Base-by-base conservation (phyloP, 2,888 invertebrate genomes). In the Eilema depressum region DNA sequence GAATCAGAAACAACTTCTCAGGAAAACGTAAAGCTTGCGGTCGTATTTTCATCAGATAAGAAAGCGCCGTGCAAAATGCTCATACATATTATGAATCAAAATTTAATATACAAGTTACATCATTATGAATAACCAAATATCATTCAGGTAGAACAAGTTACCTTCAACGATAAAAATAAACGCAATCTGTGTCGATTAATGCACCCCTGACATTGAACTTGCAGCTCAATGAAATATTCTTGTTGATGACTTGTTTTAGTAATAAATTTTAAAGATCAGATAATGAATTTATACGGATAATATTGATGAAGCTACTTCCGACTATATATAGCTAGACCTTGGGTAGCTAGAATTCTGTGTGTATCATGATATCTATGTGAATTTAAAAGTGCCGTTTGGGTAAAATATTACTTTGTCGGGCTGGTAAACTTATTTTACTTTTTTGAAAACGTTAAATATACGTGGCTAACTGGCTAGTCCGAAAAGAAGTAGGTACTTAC, bases 131-230 rank as follows among this genome's bases (percentile, higher is more conserved):
- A 66, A 75, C 57, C 75, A 70, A 57, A 73, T 79, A 71, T 75
- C 71, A 80, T 73, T 75, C 69, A 80, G 81, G 78, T 79, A 75
- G 37, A 80, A 78, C 85, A 85, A 77, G 79, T 85, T 82, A 77
- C 81, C 73, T 79, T 69, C 78, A n/a, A 67, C 71, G 75, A 80
- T 79, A 75, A 78, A 75, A 79, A 81, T 75, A 78, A 78, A 71
- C 61, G 70, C 57, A 70, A 79, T 78, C 75, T 73, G 59, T 69
- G 71, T 64, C 37, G 69, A 75, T 80, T 80, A 66, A 60, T 59
- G 37, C 73, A 66, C 78, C 70, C 78, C 70, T 80, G 79, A 80
- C 78, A 72, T 79, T 79, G 79, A 86, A 85, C 85, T 88, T 89
- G 82, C 86, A 87, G 85, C 88, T 85, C 83, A 75, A 79, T 74